Evolutionary conservation across 2,797 vertebrate genomes (phyloP), one percentile per base, ranked within the genome.

Genomic region (Triplophysa bombifrons): DNA sequence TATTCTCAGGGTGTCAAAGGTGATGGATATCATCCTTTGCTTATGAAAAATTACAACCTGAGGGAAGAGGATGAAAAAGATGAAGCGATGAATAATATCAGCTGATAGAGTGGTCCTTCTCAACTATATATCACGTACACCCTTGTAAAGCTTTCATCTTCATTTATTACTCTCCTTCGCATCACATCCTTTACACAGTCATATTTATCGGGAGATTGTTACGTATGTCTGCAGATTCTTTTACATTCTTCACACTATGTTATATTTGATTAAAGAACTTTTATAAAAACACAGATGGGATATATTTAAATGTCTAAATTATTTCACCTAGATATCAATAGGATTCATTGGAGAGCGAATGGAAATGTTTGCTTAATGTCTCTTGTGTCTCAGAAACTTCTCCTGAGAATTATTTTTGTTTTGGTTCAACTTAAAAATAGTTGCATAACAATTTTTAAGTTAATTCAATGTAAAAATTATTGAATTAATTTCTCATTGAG

Each of bases 21-120:
- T 70, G 55, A 75, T 71, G 64, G 55, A 66, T 80, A 60, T 78
- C 27, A 71, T 80, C 34, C 50, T 63, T 74, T 72, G 48, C 20
- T 66, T 72, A 79, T 58, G 77, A 79, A 65, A 72, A 79, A 66
- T 72, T 58, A 72, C 69, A 72, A 66, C 69, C 77, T 30, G 30
- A 73, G 70, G 77, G 61, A 67, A 72, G 50, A 72, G 69, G 60
- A 66, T 55, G 70, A 66, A 73, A 41, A 72, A 66, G 70, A 73
- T 80, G 70, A 80, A 80, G 64, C 70, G 22, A 72, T 72, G 72
- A 71, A 78, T 71, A 70, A 78, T 64, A 72, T 71, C 34, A 64
- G 30, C 30, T 72, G 48, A 72, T 78, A 55, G 76, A 34, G 51
- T 46, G 55, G 16, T 68, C 25, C 46, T 69, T 60, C 19, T 6